Conservation (phyloP, 2,888 invertebrate genomes). For the Trissolcus japonicus region DNA sequence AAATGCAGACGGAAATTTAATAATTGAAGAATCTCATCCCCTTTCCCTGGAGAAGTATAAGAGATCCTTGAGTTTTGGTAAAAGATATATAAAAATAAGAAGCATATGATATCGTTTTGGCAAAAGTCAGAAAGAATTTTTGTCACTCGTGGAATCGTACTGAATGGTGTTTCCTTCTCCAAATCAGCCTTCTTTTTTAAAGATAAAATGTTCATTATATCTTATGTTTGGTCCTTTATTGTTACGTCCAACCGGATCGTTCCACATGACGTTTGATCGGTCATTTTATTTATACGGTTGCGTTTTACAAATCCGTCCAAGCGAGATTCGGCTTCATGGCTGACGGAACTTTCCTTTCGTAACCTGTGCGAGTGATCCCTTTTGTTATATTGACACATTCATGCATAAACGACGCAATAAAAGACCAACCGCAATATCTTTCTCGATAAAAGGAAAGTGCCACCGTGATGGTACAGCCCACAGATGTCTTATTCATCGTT, state of each 20-base stretch:
- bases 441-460: constrained; percentile 17
- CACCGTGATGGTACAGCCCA: constrained; percentile 9
- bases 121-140: too few species aligned
- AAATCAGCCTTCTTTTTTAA: neutral
- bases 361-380: neutral
- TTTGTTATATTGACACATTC: constrained; percentile 13
- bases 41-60: too few species aligned
- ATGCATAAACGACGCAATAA: constrained; percentile 16
- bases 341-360: neutral
- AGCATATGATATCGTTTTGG: too few species aligned
- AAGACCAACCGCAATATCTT: constrained; percentile 12
- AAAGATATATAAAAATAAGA: too few species aligned
- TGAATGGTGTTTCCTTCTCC: too few species aligned
- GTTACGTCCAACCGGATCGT: neutral
- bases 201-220: constrained; percentile 38
- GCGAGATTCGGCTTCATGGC: constrained; percentile 2
- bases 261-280: neutral
- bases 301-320: constrained; percentile 16
- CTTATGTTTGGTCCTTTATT: constrained; percentile 28
- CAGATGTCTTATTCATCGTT: constrained; percentile 20
- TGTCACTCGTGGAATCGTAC: too few species aligned
- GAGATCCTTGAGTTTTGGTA: too few species aligned
- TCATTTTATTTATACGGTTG: constrained; percentile 12
- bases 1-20: too few species aligned
- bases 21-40: too few species aligned